Base-by-base conservation (phyloP, 2,797 vertebrate genomes). In the Lacerta bilineata region DNA sequence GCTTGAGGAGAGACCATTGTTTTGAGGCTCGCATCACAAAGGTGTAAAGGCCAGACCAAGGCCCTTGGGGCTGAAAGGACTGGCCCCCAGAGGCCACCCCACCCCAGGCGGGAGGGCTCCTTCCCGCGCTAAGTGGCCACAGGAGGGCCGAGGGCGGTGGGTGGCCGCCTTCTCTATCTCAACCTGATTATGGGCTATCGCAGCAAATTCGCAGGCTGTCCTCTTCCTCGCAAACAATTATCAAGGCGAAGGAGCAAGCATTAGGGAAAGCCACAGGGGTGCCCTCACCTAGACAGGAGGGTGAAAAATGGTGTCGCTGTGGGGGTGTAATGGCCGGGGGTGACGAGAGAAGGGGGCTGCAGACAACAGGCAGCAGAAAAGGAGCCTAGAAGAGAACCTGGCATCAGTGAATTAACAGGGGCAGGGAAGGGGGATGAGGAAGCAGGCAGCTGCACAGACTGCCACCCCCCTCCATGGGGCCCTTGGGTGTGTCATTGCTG, bases 171-270 rank as follows among this genome's bases (percentile, higher is more conserved):
- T 46, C 5, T 7, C 75, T 1, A 27, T 46, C 92, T 87, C 89
- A 77, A 83, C 80, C 91, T 92, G 94, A 92, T 92, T 85, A 93
- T 0, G 91, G 94, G 85, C 91, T 81, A 91, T 95, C 92, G 88
- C 95, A 95, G 89, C 94, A 95, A 84, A 92, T 96, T 95, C 91
- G 0, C 96, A 94, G 91, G 80, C 93, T 95, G 95, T 95, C 50
- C 46, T 50, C 46, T 13, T 6, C 80, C 93, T 93, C 89, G 81
- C 94, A 95, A 88, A 87, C 95, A 96, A 96, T 96, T 96, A 96
- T 96, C 96, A 9, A 92, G 90, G 91, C 90, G 90, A 88, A 76
- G 90, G 91, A 94, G 92, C 85, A 17, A 91, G 93, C 93, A 95
- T 94, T 93, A 92, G 90, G 93, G 91, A 94, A 95, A 92, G 80